A percentile compares a stretch with the other conserved stretches of the same genome.
Evolutionary conservation across 2,113 vertebrate genomes (phyloP).

Genomic region (Paradoxurus hermaphroditus): DNA sequence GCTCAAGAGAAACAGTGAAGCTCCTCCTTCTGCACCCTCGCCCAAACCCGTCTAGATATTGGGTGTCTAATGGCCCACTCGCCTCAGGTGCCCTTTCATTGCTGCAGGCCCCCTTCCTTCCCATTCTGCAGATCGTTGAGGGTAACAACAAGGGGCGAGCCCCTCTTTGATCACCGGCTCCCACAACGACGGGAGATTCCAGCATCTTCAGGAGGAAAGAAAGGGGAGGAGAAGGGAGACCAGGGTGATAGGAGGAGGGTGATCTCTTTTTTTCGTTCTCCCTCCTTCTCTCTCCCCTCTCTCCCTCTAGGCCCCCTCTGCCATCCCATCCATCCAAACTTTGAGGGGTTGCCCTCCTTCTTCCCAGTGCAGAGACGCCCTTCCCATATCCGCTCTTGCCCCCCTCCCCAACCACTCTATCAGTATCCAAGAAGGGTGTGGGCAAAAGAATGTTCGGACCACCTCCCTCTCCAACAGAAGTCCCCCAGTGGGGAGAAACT

Average conservation of each 20-base stretch:
- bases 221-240: neutral
- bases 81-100: constrained; percentile 48
- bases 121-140: constrained; percentile 43
- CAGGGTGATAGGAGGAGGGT: neutral
- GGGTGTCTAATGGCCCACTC: constrained; percentile 20
- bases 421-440: neutral
- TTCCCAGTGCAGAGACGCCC: neutral
- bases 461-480: neutral
- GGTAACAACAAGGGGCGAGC: neutral
- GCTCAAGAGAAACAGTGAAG: neutral
- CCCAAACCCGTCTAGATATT: neutral
- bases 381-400: neutral
- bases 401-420: neutral
- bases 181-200: neutral
- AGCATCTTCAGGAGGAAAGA: neutral
- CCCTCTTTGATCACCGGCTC: neutral
- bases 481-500: neutral
- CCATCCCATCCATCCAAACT: neutral
- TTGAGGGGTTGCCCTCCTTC: constrained; percentile 8
- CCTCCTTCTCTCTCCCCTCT: neutral
- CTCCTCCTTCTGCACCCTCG: neutral
- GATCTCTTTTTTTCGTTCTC: neutral
- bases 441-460: neutral
- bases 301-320: neutral
- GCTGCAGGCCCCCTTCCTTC: neutral